Base-by-base conservation (phyloP, 2,797 vertebrate species). In the Pagetopsis macropterus region DNA sequence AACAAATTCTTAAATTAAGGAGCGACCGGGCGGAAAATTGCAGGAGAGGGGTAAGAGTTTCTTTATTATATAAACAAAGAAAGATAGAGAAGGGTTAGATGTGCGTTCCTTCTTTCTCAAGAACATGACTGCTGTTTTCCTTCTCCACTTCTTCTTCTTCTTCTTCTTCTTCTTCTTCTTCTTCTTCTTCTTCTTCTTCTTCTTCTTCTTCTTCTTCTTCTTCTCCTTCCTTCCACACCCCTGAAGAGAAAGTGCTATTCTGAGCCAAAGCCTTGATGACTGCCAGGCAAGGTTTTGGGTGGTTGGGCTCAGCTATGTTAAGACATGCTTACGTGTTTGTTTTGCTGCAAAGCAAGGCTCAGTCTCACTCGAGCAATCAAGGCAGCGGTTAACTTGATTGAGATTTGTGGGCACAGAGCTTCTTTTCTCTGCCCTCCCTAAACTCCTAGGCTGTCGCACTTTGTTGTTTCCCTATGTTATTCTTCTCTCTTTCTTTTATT, bases 1-100 rank as follows among this genome's bases (percentile, higher is more conserved):
- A 91, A 90, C 86, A 85, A 80, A 87, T 81, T 85, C 77, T 78
- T 12, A 31, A 90, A 89, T 93, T 89, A 85, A 84, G 79, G 76
- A 77, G 84, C 84, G 46, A 88, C 88, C 83, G 79, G 85, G 83
- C 57, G 80, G 80, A 90, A 90, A 91, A 92, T 92, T 91, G 82
- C 78, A 37, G 72, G 50, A 82, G 83, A 78, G 63, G 67, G 77
- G 76, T 76, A 64, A 76, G 74, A 72, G 81, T 83, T 77, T 59
- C 72, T 89, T 88, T 85, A 67, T 81, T 65, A 72, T 69, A 66
- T 68, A 65, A 72, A 76, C 19, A 45, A 58, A 73, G 67, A 59
- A 69, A 79, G 48, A 75, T 41, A 66, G 27, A 56, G 64, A 33
- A 50, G 57, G 31, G 9, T 9, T 64, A 7, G 19, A 7, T 40